Evolutionary conservation across 2,113 vertebrate species (phyloP).

Genomic region (Solea solea): DNA sequence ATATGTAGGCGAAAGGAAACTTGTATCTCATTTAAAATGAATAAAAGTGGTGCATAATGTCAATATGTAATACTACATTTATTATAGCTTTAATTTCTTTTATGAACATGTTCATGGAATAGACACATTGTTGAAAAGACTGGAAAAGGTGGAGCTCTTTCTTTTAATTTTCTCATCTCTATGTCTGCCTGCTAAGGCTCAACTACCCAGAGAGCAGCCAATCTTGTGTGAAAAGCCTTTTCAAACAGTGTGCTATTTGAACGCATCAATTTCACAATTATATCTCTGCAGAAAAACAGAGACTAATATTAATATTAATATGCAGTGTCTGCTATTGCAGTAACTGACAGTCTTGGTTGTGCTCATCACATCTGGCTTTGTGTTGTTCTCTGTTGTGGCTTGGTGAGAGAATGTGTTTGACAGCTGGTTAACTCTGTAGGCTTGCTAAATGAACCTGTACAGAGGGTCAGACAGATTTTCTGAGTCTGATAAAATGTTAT

Average conservation of each 20-base stretch:
- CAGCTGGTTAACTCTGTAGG: slow-evolving; percentile 41
- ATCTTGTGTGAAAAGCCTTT: slow-evolving; percentile 54
- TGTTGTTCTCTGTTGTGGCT: background rate
- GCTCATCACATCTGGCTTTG: background rate
- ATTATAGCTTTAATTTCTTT: background rate
- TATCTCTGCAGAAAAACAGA: background rate
- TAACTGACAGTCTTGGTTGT: background rate
- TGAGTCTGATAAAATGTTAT: slow-evolving; percentile 31
- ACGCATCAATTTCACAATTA: slow-evolving; percentile 38
- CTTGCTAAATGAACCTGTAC: slow-evolving; percentile 40
- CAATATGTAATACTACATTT: background rate
- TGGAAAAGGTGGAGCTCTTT: background rate
- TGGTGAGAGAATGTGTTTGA: slow-evolving; percentile 29
- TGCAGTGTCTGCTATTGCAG: slow-evolving; percentile 3
- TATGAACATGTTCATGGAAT: background rate
- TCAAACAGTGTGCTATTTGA: slow-evolving; percentile 43
- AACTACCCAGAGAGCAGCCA: slow-evolving; percentile 27
- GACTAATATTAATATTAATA: slow-evolving; percentile 3
- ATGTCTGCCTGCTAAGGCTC: slow-evolving; percentile 28
- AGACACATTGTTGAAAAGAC: background rate
- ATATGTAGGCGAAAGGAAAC: no score
- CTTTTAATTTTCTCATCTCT: slow-evolving; percentile 21
- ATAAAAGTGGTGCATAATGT: no score
- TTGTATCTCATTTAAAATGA: no score
- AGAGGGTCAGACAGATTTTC: slow-evolving; percentile 51